Base-by-base conservation (phyloP, 2,888 invertebrate genomes). In the Amphiduros pacificus region DNA sequence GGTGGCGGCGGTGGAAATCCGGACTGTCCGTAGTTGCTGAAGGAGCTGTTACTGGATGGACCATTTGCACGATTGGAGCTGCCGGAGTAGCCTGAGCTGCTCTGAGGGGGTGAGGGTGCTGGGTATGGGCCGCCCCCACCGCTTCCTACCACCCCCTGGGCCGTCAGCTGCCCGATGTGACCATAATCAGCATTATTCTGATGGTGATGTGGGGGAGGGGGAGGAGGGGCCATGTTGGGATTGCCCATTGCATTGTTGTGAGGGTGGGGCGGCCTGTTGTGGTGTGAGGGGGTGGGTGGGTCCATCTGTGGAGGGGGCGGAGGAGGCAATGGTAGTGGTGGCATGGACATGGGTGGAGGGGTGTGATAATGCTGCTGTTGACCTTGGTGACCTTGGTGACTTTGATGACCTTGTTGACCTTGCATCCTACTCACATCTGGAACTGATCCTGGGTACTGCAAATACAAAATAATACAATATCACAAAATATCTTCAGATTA, bases 61-160 rank as follows among this genome's bases (percentile, higher is more conserved):
- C n/a, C n/a, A 41, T 56, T 55, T 27, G 50, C 51, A 3, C 54
- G 27, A 40, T 56, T 56, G 9, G 55, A 54, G 26, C 61, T 61
- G 24, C 61, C 61, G 3, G 61, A 61, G 61, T 61, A 61, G 11
- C 61, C 61, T 27, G 61, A 61, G 56, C 61, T 61, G 51, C 61
- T 61, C 28, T 55, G 52, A 4, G 54, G 54, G 5, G 61, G 61
- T 9, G 61, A 61, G 6, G 53, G 55, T 55, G 55, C 11, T 55
- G 28, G 55, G 55, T 28, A 32, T 5, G 52, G 52, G 11, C 24
- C 28, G 52, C 14, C 11, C n/a, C n/a, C n/a, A n/a, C n/a, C n/a
- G n/a, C n/a, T 36, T 9, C 36, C 17, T 9, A 17, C 36, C 36
- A 17, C 36, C 36, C 9, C 17, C 11, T 5, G n/a, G 6, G 44